Percentiles rank a stretch among this genome's conserved stretches.
phyloP scores from a whole-genome alignment of 64 coral and sea anemone species.

The Catalaphyllia jardinei region DNA sequence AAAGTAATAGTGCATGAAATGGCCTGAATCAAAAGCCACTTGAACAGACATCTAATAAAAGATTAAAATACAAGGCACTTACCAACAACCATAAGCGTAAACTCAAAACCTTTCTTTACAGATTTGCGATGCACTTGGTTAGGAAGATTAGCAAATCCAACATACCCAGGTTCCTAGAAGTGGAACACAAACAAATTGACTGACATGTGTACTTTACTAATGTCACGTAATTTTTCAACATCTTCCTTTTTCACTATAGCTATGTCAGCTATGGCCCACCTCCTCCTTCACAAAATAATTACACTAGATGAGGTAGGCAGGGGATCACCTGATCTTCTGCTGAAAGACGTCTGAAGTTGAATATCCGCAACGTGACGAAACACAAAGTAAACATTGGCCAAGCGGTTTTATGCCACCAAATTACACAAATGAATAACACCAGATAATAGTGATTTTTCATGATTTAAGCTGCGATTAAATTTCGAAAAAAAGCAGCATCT shows the following conservation, averaged over 20 bases:
- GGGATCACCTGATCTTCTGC: no score
- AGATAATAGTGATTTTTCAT: neutral
- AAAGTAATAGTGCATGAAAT: neutral
- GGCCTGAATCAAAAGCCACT: neutral
- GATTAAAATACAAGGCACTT: constrained; percentile 15
- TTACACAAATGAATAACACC: neutral
- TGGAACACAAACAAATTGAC: neutral
- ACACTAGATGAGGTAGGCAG: no score
- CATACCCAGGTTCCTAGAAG: constrained; percentile 75
- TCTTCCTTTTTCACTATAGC: no score
- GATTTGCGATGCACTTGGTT: constrained; percentile 99
- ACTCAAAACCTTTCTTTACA: constrained; percentile 99
- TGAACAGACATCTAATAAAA: no score
- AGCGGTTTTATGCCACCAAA: no score
- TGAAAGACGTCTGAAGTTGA: no score
- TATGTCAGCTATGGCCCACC: no score
- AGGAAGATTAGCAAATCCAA: constrained; percentile 98
- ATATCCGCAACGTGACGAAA: no score
- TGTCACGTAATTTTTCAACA: no score
- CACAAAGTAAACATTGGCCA: no score
- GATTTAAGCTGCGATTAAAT: neutral
- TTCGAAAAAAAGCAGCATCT: neutral
- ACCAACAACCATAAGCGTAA: constrained; percentile 99
- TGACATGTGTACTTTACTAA: neutral
- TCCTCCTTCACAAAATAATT: no score